Evolutionary conservation across 2,797 vertebrate species (phyloP), one percentile per base, ranked within the genome.

Genomic region (Corythornis leucogaster): DNA sequence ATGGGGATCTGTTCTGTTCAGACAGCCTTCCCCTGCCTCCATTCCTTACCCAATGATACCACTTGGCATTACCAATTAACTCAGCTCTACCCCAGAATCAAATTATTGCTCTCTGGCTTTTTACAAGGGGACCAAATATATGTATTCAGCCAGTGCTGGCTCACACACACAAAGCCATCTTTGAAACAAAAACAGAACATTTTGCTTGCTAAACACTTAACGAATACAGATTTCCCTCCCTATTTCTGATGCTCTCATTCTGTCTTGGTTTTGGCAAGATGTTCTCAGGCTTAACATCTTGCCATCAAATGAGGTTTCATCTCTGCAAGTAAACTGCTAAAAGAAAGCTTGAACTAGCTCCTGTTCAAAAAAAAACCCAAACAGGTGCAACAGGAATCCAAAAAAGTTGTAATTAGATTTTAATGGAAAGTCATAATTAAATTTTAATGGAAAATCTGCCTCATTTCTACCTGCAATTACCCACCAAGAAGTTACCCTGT

Each of bases 161-260:
- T 85, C 45, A 43, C 68, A 82, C 55, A 59, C 30, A 80, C 26
- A 78, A 92, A 85, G 55, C 46, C 51, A 93, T 12, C 79, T 87
- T 30, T 31, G 38, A 91, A 89, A 80, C 42, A 80, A 80, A 80
- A 94, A 10, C 5, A 64, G 58, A 93, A 61, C 8, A 5, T 64
- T 61, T 76, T 59, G 21, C 89, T 83, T 71, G 64, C 67, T 91
- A 38, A 85, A 91, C 86, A 1, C 57, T 75, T 58, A 94, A 69
- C 25, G 73, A 94, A 92, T 92, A 87, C 87, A 54, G 66, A 68
- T 95, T 83, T 92, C 71, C 86, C 55, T 75, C 85, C 80, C 81
- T 33, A 40, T 55, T 91, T 85, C 68, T 76, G 74, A 92, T 92
- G 93, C 35, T 95, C 97, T 84, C 95, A 94, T 96, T 97, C 95